These are phyloP conservation scores for Gryllus bimaculatus DNA, from an alignment of 1,140 invertebrate genomes.

Conservation along the genomic window DNA sequence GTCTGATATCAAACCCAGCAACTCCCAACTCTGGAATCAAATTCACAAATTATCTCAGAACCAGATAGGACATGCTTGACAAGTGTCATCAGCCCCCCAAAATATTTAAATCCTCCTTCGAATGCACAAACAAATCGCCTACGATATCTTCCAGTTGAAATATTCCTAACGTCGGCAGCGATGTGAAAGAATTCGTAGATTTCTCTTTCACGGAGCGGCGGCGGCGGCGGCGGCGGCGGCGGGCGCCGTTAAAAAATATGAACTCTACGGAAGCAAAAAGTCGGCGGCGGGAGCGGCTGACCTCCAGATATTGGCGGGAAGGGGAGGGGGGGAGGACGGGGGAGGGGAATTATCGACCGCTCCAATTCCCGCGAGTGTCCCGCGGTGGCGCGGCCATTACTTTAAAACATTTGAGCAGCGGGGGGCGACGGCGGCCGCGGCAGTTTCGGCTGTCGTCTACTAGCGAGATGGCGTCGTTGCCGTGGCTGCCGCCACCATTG, in stretches of 20 bases:
- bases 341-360: background rate
- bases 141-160: background rate
- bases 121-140: too few species aligned
- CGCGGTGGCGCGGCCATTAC: background rate
- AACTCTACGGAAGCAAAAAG: background rate
- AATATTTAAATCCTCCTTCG: too few species aligned
- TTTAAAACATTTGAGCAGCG: background rate
- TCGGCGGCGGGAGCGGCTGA: background rate
- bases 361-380: slow-evolving; percentile 2
- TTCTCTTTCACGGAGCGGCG: background rate
- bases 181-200: background rate
- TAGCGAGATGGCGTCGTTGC: background rate
- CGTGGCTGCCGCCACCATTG: too few species aligned
- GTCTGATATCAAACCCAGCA: too few species aligned
- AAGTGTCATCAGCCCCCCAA: too few species aligned
- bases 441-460: background rate
- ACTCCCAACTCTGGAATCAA: too few species aligned
- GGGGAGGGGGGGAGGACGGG: background rate
- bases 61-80: too few species aligned
- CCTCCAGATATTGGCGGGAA: background rate
- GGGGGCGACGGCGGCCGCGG: background rate
- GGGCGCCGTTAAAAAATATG: background rate
- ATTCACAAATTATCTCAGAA: too few species aligned
- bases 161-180: background rate
- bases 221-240: too few species aligned